Conservation (phyloP, 2,113 vertebrate genomes). For the Rhizomys pruinosus region DNA sequence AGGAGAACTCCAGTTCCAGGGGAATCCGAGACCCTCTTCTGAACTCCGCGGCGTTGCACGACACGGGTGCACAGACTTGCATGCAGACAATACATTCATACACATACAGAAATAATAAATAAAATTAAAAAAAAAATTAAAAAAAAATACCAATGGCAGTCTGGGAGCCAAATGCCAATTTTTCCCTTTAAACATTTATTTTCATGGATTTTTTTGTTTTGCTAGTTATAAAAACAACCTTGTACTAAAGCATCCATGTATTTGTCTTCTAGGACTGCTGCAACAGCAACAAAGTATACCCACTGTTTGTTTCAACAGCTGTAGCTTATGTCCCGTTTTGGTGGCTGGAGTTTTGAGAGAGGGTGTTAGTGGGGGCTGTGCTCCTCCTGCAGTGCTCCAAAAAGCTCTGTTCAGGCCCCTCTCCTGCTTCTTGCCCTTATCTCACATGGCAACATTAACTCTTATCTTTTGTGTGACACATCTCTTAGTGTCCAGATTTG, state of each 20-base stretch:
- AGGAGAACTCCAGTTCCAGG: too few relatives aligned
- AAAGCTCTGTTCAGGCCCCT: background rate
- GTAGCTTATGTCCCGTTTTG: background rate
- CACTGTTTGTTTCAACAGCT: background rate
- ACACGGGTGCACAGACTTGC: too few relatives aligned
- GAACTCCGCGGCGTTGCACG: too few relatives aligned
- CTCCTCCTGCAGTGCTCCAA: background rate
- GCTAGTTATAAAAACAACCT: background rate
- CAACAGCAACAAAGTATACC: background rate
- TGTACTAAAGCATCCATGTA: background rate
- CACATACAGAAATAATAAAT: too few relatives aligned
- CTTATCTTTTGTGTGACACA: background rate
- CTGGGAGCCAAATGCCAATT: background rate
- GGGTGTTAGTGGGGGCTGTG: background rate
- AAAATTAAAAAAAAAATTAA: too few relatives aligned
- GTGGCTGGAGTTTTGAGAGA: background rate
- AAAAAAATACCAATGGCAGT: constrained; percentile 12
- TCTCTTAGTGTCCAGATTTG: background rate
- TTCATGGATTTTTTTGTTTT: background rate
- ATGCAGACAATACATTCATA: too few relatives aligned
- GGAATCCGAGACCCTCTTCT: too few relatives aligned
- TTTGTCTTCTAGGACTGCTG: background rate
- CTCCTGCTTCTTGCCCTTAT: background rate
- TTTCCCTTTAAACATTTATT: background rate
- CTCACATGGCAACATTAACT: background rate